phyloP scores from a whole-genome alignment of 1,140 invertebrate species.

The Brachionus sp. region DNA sequence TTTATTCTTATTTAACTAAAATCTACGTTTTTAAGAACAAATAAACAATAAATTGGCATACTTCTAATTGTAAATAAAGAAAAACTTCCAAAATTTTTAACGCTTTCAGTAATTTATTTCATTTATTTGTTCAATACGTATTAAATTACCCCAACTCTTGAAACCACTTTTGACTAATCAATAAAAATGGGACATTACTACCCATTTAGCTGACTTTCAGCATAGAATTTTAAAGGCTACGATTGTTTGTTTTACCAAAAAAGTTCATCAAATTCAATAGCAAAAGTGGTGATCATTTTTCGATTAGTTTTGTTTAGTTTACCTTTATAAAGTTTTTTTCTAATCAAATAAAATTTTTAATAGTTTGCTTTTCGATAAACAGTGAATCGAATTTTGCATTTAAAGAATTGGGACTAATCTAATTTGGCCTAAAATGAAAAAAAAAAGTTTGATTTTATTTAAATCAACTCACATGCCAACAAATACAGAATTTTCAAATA shows the following conservation, averaged over 20 bases:
- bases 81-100: neutral
- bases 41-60: slow-evolving; percentile 15
- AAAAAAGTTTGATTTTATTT: slow-evolving; percentile 1
- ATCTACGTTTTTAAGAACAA: slow-evolving; percentile 6
- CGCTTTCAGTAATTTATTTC: neutral
- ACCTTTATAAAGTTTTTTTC: slow-evolving; percentile 11
- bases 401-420: neutral
- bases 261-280: neutral
- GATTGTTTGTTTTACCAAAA: neutral
- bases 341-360: slow-evolving; percentile 28
- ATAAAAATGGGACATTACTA: neutral
- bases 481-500: neutral
- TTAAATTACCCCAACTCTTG: slow-evolving; percentile 2
- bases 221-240: neutral
- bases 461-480: neutral
- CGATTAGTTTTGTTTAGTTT: slow-evolving; percentile 29
- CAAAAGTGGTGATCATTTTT: slow-evolving; percentile 11
- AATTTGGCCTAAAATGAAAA: neutral
- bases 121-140: neutral
- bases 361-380: slow-evolving; percentile 1
- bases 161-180: neutral
- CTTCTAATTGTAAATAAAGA: neutral
- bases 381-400: neutral
- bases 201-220: neutral
- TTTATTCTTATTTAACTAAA: neutral